Evolutionary conservation across 2,888 invertebrate genomes (phyloP).

Genomic region (Monochamus alternatus): DNA sequence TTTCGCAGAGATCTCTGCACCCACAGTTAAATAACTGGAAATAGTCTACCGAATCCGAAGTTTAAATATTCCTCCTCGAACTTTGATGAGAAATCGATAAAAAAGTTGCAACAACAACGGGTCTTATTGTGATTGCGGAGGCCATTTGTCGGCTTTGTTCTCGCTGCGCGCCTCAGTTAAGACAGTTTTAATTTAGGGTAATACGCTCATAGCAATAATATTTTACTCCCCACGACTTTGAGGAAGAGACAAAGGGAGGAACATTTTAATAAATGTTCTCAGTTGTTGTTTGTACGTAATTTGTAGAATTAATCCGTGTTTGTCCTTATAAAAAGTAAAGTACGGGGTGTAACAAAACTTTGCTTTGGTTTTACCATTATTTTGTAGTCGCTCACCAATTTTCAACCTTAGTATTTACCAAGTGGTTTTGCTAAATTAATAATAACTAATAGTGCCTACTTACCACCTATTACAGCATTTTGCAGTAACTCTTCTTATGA

Average conservation of each 20-base stretch:
- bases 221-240: neutral
- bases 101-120: conserved; percentile 17
- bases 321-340: no score
- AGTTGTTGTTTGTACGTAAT: no score
- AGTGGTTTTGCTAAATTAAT: no score
- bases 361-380: no score
- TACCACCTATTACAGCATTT: no score
- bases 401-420: no score
- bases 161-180: neutral
- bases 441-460: no score
- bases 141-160: neutral
- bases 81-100: neutral
- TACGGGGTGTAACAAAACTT: no score
- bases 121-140: conserved; percentile 3
- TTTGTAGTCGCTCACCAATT: no score
- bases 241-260: neutral
- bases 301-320: no score
- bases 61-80: conserved; percentile 8
- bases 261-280: no score
- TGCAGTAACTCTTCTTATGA: no score
- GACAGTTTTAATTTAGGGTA: neutral
- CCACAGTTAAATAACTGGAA: neutral
- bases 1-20: neutral
- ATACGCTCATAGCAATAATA: conserved; percentile 1
- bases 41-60: neutral